Evolutionary conservation across 2,888 invertebrate genomes (phyloP), one percentile per base, ranked within the genome.

Genomic region (Pegoplata infirma): DNA sequence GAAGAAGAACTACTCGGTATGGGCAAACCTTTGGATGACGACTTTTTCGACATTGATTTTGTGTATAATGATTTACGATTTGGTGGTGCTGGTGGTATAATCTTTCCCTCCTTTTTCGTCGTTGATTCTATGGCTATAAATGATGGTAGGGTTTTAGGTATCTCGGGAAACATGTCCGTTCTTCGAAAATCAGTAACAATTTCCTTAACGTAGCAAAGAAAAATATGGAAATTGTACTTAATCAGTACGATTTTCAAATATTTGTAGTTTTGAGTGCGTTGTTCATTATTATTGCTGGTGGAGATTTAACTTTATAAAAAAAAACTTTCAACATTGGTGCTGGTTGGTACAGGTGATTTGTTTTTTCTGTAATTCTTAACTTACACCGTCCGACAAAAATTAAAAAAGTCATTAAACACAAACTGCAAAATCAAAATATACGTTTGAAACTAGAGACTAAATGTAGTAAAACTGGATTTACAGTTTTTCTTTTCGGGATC

Each of bases 41-140:
- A 94, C 71, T 92, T 92, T 84, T 93, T 95, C 5, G 82, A 75
- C 0, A 85, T 83, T 16, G 84, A 85, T 84, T 92, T 93, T 0
- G 84, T 85, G 83, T 92, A 92, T 0, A 96, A 96, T 0, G 96
- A 96, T 81, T 92, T 92, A 82, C 96, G 92, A 86, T 93, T 91
- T 0, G 96, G 96, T 0, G 96, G 96, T 12, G 95, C 93, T 1
- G 94, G 93, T 0, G 95, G 94, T 14, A 69, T 67, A 47, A 47
- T 19, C 32, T 66, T 46, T 6, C 51, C 21, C 28, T 75, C 51
- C 76, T 72, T 64, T n/a, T n/a, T n/a, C n/a, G n/a, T n/a, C n/a
- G n/a, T n/a, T 21, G 94, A 93, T 83, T 90, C 89, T 47, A 91
- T 84, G 69, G 89, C 90, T 72, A 91, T 88, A 82, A 91, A 90